A percentile compares a stretch with the other conserved stretches of the same genome.
These are phyloP conservation scores for Myotis myotis DNA, from an alignment of 2,797 vertebrate species.

Conservation along the genomic window DNA sequence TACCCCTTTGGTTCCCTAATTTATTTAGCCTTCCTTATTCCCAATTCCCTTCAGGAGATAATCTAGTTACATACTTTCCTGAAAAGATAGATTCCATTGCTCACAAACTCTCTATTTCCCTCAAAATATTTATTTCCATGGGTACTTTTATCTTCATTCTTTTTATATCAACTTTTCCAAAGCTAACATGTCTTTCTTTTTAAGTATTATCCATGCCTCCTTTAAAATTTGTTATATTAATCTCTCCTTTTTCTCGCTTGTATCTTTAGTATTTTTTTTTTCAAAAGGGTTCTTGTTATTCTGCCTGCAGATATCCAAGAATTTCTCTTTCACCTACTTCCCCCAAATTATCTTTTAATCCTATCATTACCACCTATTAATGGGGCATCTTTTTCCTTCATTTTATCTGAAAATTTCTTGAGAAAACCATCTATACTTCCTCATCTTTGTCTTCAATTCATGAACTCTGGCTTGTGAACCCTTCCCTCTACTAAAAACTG, in stretches of 20 bases:
- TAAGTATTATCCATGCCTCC: not conserved
- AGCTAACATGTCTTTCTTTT: slow-evolving; percentile 30
- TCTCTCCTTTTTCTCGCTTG: not conserved
- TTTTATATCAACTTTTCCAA: slow-evolving; percentile 33
- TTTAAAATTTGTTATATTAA: slow-evolving; percentile 36
- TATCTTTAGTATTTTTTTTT: slow-evolving; percentile 49
- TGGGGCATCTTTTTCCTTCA: slow-evolving; percentile 27
- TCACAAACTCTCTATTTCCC: slow-evolving; percentile 35
- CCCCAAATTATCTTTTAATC: not conserved
- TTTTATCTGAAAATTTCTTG: slow-evolving; percentile 49
- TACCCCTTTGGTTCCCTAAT: slow-evolving; percentile 2
- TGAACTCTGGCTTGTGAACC: not conserved
- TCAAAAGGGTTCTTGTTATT: slow-evolving; percentile 21
- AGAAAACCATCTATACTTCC: not conserved
- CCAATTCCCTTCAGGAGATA: slow-evolving; percentile 11
- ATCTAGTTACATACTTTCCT: slow-evolving; percentile 49
- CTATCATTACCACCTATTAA: not conserved
- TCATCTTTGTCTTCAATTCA: slow-evolving; percentile 34
- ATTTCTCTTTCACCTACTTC: not conserved
- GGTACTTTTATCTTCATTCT: slow-evolving; percentile 51
- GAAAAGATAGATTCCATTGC: not conserved
- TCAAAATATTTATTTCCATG: slow-evolving; percentile 42
- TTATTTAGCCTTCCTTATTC: slow-evolving; percentile 37
- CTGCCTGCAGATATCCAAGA: slow-evolving; percentile 10
- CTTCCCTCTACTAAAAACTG: slow-evolving; percentile 34